Percentiles rank a stretch among this genome's conserved stretches.
Conservation (phyloP, 1,140 invertebrate genomes). For the Saccostrea cuccullata region DNA sequence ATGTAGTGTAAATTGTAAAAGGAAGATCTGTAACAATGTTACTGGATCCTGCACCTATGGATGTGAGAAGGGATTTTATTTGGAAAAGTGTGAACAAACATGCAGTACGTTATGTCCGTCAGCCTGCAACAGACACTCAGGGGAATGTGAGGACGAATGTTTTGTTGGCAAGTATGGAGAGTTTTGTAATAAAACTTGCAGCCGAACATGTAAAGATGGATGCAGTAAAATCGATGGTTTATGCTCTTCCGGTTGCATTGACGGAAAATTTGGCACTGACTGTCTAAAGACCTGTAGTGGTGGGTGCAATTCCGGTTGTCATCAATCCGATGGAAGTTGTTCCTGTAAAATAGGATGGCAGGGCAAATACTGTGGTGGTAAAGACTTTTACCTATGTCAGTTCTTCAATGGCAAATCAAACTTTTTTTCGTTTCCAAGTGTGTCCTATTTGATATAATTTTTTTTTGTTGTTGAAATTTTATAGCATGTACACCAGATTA, state of each 20-base stretch:
- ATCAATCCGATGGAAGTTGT: background rate
- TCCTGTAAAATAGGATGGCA: background rate
- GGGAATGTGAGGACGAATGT: background rate
- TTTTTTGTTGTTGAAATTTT: too few species aligned
- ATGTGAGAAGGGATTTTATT: background rate
- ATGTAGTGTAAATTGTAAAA: background rate
- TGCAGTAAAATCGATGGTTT: background rate
- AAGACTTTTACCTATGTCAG: too few species aligned
- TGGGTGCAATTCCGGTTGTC: background rate
- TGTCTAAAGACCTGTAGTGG: background rate
- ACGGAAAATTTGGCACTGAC: background rate
- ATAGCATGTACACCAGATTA: too few species aligned
- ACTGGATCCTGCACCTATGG: background rate
- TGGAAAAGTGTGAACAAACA: background rate
- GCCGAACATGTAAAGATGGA: background rate
- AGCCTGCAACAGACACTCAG: background rate
- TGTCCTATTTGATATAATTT: too few species aligned
- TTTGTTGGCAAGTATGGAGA: background rate
- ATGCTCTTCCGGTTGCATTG: background rate
- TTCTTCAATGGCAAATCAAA: too few species aligned
- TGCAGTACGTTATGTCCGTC: background rate
- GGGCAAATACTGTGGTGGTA: background rate
- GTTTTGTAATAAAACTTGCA: background rate
- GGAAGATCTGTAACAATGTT: background rate
- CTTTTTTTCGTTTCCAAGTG: too few species aligned